Conservation (phyloP, 2,113 vertebrate species). For the Onychostoma macrolepis region DNA sequence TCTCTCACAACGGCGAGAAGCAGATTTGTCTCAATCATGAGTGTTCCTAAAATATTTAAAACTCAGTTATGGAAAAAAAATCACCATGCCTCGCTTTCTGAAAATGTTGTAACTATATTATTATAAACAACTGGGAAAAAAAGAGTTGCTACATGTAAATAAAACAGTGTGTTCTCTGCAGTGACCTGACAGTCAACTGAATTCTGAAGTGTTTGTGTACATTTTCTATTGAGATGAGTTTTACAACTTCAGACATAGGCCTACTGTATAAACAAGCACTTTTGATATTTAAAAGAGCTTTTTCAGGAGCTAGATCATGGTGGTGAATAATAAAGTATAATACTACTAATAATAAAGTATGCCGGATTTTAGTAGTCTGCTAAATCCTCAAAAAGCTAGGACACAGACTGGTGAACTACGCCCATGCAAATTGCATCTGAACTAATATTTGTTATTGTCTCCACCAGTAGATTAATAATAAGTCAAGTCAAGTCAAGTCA, state of each 20-base stretch:
- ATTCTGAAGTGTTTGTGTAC: neutral
- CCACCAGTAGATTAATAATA: neutral
- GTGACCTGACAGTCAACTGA: neutral
- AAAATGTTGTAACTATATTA: neutral
- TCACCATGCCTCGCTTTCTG: neutral
- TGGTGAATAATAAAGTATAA: neutral
- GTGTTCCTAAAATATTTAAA: slow-evolving; percentile 9
- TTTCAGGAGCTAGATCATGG: neutral
- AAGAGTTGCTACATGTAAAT: neutral
- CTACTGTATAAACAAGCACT: neutral
- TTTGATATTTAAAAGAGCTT: neutral
- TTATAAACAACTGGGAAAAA: neutral
- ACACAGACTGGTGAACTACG: neutral
- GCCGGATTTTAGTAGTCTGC: neutral
- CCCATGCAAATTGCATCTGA: neutral
- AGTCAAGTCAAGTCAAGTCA: too few relatives aligned
- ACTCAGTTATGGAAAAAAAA: neutral
- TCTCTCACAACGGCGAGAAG: neutral
- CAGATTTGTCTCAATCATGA: slow-evolving; percentile 14
- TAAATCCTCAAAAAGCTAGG: neutral
- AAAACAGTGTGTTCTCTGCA: neutral
- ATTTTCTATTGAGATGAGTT: neutral
- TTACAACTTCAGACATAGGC: neutral
- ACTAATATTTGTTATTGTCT: neutral
- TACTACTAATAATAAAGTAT: neutral